Base-by-base conservation (phyloP, 2,797 vertebrate genomes). In the Rhinichthys osculus region DNA sequence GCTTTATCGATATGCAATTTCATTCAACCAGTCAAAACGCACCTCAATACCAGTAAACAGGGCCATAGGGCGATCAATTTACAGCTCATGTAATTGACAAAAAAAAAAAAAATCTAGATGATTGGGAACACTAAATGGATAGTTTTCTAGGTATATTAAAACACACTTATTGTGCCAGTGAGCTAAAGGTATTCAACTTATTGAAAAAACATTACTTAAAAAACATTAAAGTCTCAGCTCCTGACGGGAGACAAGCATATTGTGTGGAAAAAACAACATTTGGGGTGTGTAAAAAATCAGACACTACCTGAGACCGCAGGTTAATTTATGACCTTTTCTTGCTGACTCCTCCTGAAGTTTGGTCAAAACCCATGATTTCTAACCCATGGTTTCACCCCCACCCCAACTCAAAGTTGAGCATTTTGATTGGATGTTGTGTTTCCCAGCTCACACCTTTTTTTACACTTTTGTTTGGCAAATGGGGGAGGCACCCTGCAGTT, bases 401-500 rank as follows among this genome's bases (percentile, higher is more conserved):
- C 66, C 78, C 74, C 73, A 44, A 30, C 59, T 70, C 35, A 70
- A 35, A 57, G 70, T 7, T 16, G 47, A 78, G 64, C 19, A 30
- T 33, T 86, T 64, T 86, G 87, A 91, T 91, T 90, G 91, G 91
- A 82, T 81, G 69, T 33, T 67, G 50, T 44, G 52, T 79, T 69
- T 81, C 59, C 21, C 64, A 78, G 76, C 52, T 83, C 90, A 90
- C 88, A 85, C 89, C 91, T 89, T 85, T 84, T 67, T 76, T 62
- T 40, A 30, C 64, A 87, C 73, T 38, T 81, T 84, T 84, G 83
- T 84, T 80, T 57, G 30, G 77, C 84, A 72, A 85, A 85, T 66
- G 69, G 77, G 50, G 85, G 79, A 64, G 85, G 69, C 80, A 84
- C 80, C 83, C 84, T 87, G 78, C 86, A 87, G 73, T 90, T 92